Percentiles rank a stretch among this genome's conserved stretches.
Evolutionary conservation across 2,113 vertebrate species (phyloP).

Genomic region (Numenius arquata): DNA sequence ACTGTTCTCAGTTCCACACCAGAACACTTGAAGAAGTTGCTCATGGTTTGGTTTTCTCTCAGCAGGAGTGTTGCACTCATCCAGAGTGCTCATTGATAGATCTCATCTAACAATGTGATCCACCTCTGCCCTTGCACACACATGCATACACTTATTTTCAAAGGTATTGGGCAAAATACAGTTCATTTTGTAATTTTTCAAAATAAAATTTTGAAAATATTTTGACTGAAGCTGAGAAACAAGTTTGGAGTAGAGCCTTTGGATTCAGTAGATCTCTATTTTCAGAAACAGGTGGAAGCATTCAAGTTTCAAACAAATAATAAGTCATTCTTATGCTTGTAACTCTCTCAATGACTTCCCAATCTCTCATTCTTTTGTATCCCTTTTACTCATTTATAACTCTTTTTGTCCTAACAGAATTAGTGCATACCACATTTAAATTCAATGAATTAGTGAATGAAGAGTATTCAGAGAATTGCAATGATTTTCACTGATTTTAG

Average conservation of each 20-base stretch:
- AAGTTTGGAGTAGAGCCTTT: not conserved
- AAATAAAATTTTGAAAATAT: not conserved
- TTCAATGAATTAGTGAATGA: not conserved
- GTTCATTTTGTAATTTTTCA: not conserved
- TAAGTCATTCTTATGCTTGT: not conserved
- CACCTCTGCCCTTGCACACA: no score
- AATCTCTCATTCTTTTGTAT: not conserved
- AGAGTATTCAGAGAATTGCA: not conserved
- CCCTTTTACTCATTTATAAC: not conserved
- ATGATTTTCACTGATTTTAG: not conserved
- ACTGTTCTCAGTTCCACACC: not conserved
- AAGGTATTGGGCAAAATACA: not conserved
- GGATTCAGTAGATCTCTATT: not conserved
- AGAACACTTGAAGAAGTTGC: not conserved
- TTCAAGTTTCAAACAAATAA: not conserved
- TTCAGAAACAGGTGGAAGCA: not conserved
- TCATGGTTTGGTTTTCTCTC: not conserved
- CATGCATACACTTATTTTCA: not conserved
- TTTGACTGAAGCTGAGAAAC: not conserved
- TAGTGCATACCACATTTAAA: not conserved
- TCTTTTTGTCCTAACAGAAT: not conserved
- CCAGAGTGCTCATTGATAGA: not conserved
- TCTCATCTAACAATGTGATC: not conserved
- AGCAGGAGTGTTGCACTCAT: not conserved
- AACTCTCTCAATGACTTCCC: not conserved